Base-by-base conservation (phyloP, 2,797 vertebrate genomes). In the Pangasius larnaudii region DNA sequence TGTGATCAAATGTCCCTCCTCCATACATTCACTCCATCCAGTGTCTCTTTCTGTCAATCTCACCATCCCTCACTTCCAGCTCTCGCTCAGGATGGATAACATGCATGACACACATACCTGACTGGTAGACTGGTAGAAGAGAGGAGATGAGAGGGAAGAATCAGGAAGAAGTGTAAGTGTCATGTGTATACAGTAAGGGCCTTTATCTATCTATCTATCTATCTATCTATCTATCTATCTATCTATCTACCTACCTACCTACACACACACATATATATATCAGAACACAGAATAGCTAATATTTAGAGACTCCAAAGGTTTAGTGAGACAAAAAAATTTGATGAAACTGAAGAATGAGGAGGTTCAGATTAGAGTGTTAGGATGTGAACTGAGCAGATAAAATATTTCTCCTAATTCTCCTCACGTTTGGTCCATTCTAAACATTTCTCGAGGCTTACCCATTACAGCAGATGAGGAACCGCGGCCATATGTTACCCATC, bases 401-500 rank as follows among this genome's bases (percentile, higher is more conserved):
- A 82, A 18, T 10, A 19, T 18, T 46, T 46, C 59, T 63, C 80
- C 59, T 49, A 16, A 81, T 87, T 89, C 86, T 82, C 58, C 72
- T 90, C 86, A 79, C 78, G 84, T 87, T 61, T 33, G 53, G 42
- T 53, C 22, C 42, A 9, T 56, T 67, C 71, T 69, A 22, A 46
- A 56, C 53, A 8, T 89, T 63, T 88, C 75, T 51, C 72, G 33
- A 83, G 18, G 33, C 83, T 86, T 59, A 65, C 75, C 59, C 46
- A 14, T 18, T 75, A 33, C 75, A 88, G 74, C 74, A 86, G 18
- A 83, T 61, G 59, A 65, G 69, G 56, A 81, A 84, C 81, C 33
- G 80, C 53, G 1, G 51, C 90, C 90, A 91, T 90, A 91, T 91
- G 89, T 85, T 89, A 59, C 85, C 56, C 88, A 91, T 91, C 90